Evolutionary conservation across 2,888 invertebrate species (phyloP), one percentile per base, ranked within the genome.

Genomic region (Caenorhabditis becei): DNA sequence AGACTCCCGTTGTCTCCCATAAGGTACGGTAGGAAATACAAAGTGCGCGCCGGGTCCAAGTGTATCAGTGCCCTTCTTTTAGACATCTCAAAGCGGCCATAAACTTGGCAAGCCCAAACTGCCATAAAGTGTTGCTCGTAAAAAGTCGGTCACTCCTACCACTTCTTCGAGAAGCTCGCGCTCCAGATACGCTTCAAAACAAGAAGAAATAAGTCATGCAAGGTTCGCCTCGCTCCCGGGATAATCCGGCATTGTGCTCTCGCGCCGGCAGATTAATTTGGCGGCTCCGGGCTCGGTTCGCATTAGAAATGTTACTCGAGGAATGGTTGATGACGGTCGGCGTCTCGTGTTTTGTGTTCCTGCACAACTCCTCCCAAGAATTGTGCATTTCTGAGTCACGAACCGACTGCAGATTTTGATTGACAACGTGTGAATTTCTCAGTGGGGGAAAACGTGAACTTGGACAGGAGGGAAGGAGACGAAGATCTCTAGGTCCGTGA

Each of bases 1-100:
- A 87, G 78, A 85, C 85, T 18, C 83, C 88, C 10, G 61, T 66
- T 11, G 61, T 66, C 14, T 77, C 77, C 16, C 77, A 78, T 41
- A 78, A 78, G 70, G 82, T 81, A 41, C 11, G 41, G 41, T 14
- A 41, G 14, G 2, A 41, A 11, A 5, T n/a, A 20, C 28, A 23
- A 37, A n/a, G 26, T 8, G 56, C 44, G 28, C 37, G 14, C 47
- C 8, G 37, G 23, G 28, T 24, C 18, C 53, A 53, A n/a, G 10
- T 4, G 41, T 20, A 41, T 18, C 47, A 35, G 23, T 56, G 69
- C 23, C 59, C 69, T 69, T 51, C 59, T 47, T 49, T 20, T 23
- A 51, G 11, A 65, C 49, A 47, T 49, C 51, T 47, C 24, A 26
- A 59, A 70, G 37, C 41, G 32, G 32, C 26, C 59, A 61, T 41